phyloP scores from a whole-genome alignment of 2,113 vertebrate genomes.

The Otolemur garnettii region DNA sequence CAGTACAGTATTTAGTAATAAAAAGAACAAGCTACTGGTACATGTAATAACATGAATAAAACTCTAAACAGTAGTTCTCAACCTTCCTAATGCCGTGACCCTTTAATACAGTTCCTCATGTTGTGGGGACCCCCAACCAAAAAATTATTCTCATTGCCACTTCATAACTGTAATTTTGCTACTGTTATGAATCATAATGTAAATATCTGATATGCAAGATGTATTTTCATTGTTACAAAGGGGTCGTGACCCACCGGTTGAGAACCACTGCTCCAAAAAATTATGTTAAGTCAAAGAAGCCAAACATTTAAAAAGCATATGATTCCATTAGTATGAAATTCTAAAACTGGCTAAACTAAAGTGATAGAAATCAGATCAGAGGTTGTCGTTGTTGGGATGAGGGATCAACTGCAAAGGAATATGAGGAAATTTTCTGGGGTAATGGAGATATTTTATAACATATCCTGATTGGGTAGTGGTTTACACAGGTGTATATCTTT shows the following conservation, averaged over 20 bases:
- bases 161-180: too few relatives aligned
- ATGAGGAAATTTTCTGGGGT: not conserved
- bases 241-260: too few relatives aligned
- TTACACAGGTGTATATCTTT: not conserved
- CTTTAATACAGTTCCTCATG: too few relatives aligned
- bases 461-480: not conserved
- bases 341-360: slow-evolving; percentile 37
- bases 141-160: too few relatives aligned
- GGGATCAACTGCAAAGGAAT: not conserved
- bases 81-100: too few relatives aligned
- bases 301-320: not conserved
- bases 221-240: too few relatives aligned
- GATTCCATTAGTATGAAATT: not conserved
- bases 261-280: not conserved
- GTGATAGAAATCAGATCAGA: not conserved
- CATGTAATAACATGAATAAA: not conserved
- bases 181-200: too few relatives aligned
- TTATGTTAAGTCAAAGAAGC: not conserved
- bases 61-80: not conserved
- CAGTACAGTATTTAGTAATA: not conserved
- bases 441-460: slow-evolving; percentile 7
- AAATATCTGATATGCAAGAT: too few relatives aligned
- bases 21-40: not conserved
- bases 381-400: not conserved
- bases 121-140: too few relatives aligned